Base-by-base conservation (phyloP, 2,113 vertebrate genomes). In the Hystrix brachyura region DNA sequence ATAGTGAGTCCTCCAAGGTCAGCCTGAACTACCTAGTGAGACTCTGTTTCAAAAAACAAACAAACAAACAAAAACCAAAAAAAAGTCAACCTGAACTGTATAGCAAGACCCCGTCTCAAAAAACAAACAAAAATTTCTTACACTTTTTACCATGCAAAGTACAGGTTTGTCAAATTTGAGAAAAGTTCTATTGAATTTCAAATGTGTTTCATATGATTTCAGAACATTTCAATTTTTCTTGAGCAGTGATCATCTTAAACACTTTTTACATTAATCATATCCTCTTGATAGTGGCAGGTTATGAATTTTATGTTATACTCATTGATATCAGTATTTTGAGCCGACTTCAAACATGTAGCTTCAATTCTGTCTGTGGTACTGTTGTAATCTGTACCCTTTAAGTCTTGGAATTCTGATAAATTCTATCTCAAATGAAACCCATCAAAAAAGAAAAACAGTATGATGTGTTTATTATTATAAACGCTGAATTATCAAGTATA, bases 101-200 rank as follows among this genome's bases (percentile, higher is more conserved):
- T 14, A 78, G 46, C 46, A 78, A 51, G 74, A 78, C 74, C 72
- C 12, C 32, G 46, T 51, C 74, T 78, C 46, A 51, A 51, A 13
- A 27, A 29, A 25, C 12, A 1, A 43, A 27, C 72, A 27, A 76
- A 25, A 21, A 27, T 14, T 48, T 27, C 72, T 48, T 51, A 29
- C 27, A 29, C 46, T 29, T 51, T 76, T 69, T 34, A 13, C 6
- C 53, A 43, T 87, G 48, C 3, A 29, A 62, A 87, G 2, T 69
- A 23, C 8, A n/a, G 1, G 11, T 64, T 67, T 94, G 71, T 92
- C 76, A 94, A 91, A 88, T 78, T 64, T 94, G 84, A 81, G 57
- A 89, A 78, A 55, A 72, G 17, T 12, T 83, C 27, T 55, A 14
- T 65, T n/a, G 48, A 14, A 53, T 62, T 57, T 89, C 46, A 57